Percentiles rank a stretch among this genome's conserved stretches.
Conservation (phyloP, 2,113 vertebrate species). For the Leptodactylus fuscus region DNA sequence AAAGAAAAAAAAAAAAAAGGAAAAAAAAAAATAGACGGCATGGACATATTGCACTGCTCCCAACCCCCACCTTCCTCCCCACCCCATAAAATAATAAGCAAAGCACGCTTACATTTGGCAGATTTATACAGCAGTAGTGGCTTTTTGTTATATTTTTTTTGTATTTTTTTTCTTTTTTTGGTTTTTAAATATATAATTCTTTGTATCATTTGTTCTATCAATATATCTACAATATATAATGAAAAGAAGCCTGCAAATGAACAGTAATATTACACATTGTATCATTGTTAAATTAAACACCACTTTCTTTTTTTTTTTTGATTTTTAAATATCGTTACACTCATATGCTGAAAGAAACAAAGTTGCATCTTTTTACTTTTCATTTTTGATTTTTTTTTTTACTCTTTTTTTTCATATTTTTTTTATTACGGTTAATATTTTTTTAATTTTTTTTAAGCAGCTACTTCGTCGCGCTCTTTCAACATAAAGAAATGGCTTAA, state of each 20-base stretch:
- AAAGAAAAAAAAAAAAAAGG: slow-evolving; percentile 41
- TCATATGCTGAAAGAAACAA: slow-evolving; percentile 61
- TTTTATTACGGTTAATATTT: slow-evolving; percentile 16
- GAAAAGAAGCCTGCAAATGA: slow-evolving; percentile 62
- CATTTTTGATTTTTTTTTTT: slow-evolving; percentile 24
- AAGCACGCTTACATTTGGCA: slow-evolving; percentile 57
- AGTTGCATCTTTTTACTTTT: slow-evolving; percentile 25
- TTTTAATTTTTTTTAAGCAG: slow-evolving; percentile 30
- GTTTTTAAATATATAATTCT: slow-evolving; percentile 63
- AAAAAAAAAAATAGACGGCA: slow-evolving; percentile 42
- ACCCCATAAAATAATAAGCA: slow-evolving; percentile 55
- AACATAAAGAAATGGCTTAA: slow-evolving; percentile 63
- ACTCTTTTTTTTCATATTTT: neutral
- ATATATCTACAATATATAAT: slow-evolving; percentile 64
- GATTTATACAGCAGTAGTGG: slow-evolving; percentile 61
- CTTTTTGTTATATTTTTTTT: slow-evolving; percentile 37
- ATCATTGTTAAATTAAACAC: slow-evolving; percentile 63
- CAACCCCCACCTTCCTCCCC: slow-evolving; percentile 49
- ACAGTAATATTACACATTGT: slow-evolving; percentile 56
- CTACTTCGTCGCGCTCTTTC: slow-evolving; percentile 31
- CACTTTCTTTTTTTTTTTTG: slow-evolving; percentile 44
- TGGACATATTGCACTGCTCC: slow-evolving; percentile 58
- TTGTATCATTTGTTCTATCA: slow-evolving; percentile 62
- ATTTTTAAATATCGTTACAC: slow-evolving; percentile 59
- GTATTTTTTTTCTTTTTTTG: slow-evolving; percentile 39